These are phyloP conservation scores for Punctoribates punctum DNA, from an alignment of 2,888 invertebrate genomes.

Conservation along the genomic window DNA sequence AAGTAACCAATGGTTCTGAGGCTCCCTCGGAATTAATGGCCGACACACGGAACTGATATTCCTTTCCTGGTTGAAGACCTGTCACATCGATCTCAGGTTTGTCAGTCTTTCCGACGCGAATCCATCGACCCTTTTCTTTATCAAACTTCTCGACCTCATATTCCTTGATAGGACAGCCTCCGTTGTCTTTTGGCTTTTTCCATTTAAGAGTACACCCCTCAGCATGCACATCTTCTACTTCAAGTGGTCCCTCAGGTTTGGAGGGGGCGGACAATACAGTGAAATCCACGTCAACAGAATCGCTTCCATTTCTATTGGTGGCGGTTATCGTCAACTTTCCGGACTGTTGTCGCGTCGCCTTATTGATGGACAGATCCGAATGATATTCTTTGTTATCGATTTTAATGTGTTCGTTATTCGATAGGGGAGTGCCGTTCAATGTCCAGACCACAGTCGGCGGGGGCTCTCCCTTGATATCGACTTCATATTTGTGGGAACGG, in stretches of 20 bases:
- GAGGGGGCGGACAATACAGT: slow-evolving; percentile 81
- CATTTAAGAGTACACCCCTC: slow-evolving; percentile 83
- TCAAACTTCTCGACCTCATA: slow-evolving; percentile 86
- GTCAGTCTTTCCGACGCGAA: slow-evolving; percentile 83
- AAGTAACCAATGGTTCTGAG: slow-evolving; percentile 86
- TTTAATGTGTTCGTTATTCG: slow-evolving; percentile 62
- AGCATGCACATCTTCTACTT: slow-evolving; percentile 76
- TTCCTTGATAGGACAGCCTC: slow-evolving; percentile 88
- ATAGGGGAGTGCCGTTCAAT: slow-evolving; percentile 65
- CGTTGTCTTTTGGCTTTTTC: slow-evolving; percentile 92
- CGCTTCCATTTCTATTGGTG: slow-evolving; percentile 78
- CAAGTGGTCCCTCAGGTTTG: slow-evolving; percentile 82
- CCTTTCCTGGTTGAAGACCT: slow-evolving; percentile 92
- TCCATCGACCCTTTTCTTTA: slow-evolving; percentile 66
- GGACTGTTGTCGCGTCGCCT: slow-evolving; percentile 75
- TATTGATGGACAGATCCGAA: slow-evolving; percentile 74
- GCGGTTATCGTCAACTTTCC: slow-evolving; percentile 79
- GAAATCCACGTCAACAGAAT: slow-evolving; percentile 77
- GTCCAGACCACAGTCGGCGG: slow-evolving; percentile 83
- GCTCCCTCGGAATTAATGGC: slow-evolving; percentile 95
- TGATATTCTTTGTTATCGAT: slow-evolving; percentile 84
- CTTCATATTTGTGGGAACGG: slow-evolving; percentile 89
- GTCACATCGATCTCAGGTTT: slow-evolving; percentile 81
- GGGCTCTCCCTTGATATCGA: slow-evolving; percentile 91
- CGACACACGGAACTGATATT: slow-evolving; percentile 95